Evolutionary conservation across 1,140 invertebrate genomes (phyloP).

Genomic region (Caenorhabditis tropicalis): DNA sequence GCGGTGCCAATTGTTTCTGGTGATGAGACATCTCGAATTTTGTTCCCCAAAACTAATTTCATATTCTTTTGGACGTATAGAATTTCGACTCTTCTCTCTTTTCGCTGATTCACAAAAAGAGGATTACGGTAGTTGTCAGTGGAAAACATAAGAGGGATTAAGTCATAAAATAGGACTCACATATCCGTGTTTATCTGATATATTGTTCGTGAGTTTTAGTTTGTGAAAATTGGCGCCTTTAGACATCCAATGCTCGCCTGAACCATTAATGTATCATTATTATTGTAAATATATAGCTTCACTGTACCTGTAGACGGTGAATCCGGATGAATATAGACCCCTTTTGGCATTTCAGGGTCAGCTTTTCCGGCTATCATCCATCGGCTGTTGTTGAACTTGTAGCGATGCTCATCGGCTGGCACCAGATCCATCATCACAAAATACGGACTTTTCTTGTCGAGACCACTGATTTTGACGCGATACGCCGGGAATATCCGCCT

Average conservation of each 20-base stretch:
- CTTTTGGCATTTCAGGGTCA: conserved; percentile 79
- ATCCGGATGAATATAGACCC: conserved; percentile 97
- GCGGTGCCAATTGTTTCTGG: too few relatives aligned
- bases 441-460: conserved; percentile 89
- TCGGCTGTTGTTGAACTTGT: conserved; percentile 76
- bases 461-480: conserved; percentile 83
- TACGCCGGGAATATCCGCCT: conserved; percentile 97
- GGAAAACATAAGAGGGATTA: neutral
- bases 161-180: conserved; percentile 78
- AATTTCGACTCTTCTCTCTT: conserved; percentile 16
- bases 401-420: conserved; percentile 89
- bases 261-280: too few relatives aligned
- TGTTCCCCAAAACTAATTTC: neutral
- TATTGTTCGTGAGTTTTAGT: conserved; percentile 96
- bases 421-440: conserved; percentile 90
- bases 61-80: neutral
- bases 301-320: conserved; percentile 84
- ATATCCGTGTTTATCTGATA: conserved; percentile 96
- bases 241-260: conserved; percentile 95
- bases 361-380: conserved; percentile 77
- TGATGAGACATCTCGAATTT: too few relatives aligned
- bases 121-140: conserved; percentile 20
- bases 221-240: conserved; percentile 97
- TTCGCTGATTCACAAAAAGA: neutral
- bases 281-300: too few relatives aligned